Evolutionary conservation across 2,113 vertebrate species (phyloP).

Genomic region (Scophthalmus maximus): DNA sequence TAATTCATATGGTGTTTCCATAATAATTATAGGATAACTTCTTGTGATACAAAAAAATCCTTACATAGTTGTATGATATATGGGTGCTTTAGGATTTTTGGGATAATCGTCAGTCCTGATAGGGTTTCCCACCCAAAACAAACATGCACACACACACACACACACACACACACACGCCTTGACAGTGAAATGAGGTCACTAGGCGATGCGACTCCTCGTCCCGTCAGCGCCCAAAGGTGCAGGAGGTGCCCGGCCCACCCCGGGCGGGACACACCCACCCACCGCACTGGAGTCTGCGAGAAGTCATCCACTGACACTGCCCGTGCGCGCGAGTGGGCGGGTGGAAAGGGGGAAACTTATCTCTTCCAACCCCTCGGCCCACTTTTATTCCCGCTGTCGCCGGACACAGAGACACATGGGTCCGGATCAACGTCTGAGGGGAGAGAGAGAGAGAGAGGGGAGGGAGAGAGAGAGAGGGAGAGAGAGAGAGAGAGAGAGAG

Average conservation of each 20-base stretch:
- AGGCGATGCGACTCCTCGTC: slow-evolving; percentile 24
- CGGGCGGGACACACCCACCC: slow-evolving; percentile 47
- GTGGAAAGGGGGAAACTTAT: slow-evolving; percentile 12
- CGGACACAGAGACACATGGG: slow-evolving; percentile 11
- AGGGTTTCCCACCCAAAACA: too few relatives aligned
- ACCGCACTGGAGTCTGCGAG: not conserved
- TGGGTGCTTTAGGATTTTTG: too few relatives aligned
- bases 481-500: too few relatives aligned
- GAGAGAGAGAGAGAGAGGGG: too few relatives aligned
- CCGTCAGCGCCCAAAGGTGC: slow-evolving; percentile 43
- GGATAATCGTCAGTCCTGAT: too few relatives aligned
- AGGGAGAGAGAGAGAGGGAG: too few relatives aligned
- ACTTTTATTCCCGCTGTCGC: slow-evolving; percentile 18
- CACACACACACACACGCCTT: not conserved
- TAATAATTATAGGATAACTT: too few relatives aligned
- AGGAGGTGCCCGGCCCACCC: slow-evolving; percentile 29
- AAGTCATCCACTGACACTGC: not conserved
- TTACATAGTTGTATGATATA: too few relatives aligned
- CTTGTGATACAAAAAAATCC: too few relatives aligned
- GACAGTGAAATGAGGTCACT: slow-evolving; percentile 18
- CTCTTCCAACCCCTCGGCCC: slow-evolving; percentile 14
- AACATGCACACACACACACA: too few relatives aligned
- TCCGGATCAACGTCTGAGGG: not conserved
- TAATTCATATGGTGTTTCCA: too few relatives aligned
- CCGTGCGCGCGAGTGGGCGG: slow-evolving; percentile 22